phyloP scores from a whole-genome alignment of 2,113 vertebrate species.

The Paracanthobrama guichenoti region DNA sequence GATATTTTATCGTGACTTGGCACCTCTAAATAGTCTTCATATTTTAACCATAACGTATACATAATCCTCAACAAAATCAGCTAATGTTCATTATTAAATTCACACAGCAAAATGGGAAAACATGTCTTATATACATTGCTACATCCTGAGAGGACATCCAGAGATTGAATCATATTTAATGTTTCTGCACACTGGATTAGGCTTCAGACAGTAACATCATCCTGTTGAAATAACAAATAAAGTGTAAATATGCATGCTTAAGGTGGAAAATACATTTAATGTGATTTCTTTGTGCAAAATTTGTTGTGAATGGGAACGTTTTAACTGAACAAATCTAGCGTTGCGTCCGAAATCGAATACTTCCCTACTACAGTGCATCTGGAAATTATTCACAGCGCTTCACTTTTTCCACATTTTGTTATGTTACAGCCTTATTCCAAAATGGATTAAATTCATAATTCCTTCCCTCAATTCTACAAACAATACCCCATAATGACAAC shows the following conservation, averaged over 20 bases:
- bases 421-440: too few species aligned
- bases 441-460: too few species aligned
- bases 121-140: background rate
- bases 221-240: conserved; percentile 34
- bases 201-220: conserved; percentile 13
- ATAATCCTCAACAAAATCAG: background rate
- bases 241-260: conserved; percentile 11
- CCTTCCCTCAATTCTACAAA: too few species aligned
- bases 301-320: background rate
- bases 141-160: conserved; percentile 33
- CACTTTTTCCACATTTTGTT: too few species aligned
- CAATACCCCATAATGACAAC: too few species aligned
- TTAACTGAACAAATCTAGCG: background rate
- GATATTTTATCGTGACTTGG: background rate
- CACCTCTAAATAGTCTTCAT: background rate
- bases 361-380: too few species aligned
- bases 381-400: too few species aligned
- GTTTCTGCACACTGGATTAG: conserved; percentile 16
- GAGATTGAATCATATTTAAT: conserved; percentile 12
- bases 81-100: background rate
- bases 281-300: background rate
- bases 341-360: too few species aligned
- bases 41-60: background rate
- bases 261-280: background rate
- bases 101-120: background rate